Evolutionary conservation across 2,888 invertebrate genomes (phyloP).

Genomic region (Caenorhabditis afra): DNA sequence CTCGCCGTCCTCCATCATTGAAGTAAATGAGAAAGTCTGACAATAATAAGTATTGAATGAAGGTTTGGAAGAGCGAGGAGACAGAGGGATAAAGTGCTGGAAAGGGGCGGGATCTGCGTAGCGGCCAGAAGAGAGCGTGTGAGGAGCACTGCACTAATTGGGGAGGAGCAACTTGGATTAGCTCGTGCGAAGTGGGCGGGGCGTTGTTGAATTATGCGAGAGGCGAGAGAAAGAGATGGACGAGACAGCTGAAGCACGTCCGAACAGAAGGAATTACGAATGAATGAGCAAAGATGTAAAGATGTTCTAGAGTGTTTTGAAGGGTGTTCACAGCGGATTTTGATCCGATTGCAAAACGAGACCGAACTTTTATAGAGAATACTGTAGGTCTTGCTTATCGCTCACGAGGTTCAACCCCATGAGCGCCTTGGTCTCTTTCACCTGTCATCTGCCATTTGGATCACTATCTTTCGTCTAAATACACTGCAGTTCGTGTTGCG

Average conservation of each 20-base stretch:
- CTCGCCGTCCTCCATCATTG: conserved; percentile 6
- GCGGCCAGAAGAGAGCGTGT: too few species aligned
- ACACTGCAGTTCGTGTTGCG: not conserved
- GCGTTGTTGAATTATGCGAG: conserved; percentile 22
- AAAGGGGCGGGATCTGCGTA: conserved; percentile 16
- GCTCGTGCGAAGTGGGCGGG: conserved; percentile 35
- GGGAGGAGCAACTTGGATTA: conserved; percentile 55
- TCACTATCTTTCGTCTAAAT: conserved; percentile 3
- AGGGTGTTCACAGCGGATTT: too few species aligned
- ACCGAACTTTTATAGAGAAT: conserved; percentile 30
- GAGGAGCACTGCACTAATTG: conserved; percentile 32
- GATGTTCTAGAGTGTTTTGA: too few species aligned
- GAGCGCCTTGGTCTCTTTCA: conserved; percentile 38
- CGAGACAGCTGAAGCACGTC: not conserved
- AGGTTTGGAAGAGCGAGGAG: not conserved
- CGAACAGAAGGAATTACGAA: not conserved
- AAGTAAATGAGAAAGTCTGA: not conserved
- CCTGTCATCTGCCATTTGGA: conserved; percentile 40
- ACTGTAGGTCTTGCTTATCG: conserved; percentile 23
- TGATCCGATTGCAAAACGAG: not conserved
- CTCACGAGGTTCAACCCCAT: conserved; percentile 38
- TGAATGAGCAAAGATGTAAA: not conserved
- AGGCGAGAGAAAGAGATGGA: conserved; percentile 11
- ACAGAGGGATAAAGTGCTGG: conserved; percentile 29
- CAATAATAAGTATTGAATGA: not conserved